phyloP scores from a whole-genome alignment of 2,113 vertebrate genomes.

The Coreoperca whiteheadi region DNA sequence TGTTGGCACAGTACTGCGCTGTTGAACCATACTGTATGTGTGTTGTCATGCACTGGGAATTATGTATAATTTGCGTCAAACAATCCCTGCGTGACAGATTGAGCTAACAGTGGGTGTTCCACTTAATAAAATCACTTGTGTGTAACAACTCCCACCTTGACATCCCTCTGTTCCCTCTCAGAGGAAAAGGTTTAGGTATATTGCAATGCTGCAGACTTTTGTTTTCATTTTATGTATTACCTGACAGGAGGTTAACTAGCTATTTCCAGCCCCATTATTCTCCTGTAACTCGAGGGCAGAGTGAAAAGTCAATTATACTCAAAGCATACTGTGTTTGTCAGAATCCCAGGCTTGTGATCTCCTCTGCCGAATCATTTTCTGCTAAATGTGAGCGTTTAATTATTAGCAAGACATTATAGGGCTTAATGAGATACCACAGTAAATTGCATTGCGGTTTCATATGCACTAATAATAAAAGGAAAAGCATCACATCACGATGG shows the following conservation, averaged over 20 bases:
- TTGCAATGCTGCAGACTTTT: conserved; percentile 46
- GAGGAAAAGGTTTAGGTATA: conserved; percentile 46
- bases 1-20: neutral
- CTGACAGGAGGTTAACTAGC: conserved; percentile 80
- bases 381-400: conserved; percentile 72
- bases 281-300: conserved; percentile 72
- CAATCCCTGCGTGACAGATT: conserved; percentile 70
- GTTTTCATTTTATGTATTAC: conserved; percentile 75
- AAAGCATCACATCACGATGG: conserved; percentile 6
- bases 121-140: conserved; percentile 77
- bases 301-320: conserved; percentile 78
- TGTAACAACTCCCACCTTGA: conserved; percentile 68
- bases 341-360: conserved; percentile 51
- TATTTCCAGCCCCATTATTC: conserved; percentile 79
- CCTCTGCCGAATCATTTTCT: conserved; percentile 60
- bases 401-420: conserved; percentile 65
- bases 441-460: conserved; percentile 47
- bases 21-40: conserved; percentile 23
- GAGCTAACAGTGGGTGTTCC: conserved; percentile 74
- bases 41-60: conserved; percentile 64
- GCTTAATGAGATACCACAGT: conserved; percentile 66
- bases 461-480: conserved; percentile 2
- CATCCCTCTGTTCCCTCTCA: conserved; percentile 59
- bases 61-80: conserved; percentile 76
- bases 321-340: conserved; percentile 69